Evolutionary conservation across 2,113 vertebrate species (phyloP).

Genomic region (Pelobates fuscus): DNA sequence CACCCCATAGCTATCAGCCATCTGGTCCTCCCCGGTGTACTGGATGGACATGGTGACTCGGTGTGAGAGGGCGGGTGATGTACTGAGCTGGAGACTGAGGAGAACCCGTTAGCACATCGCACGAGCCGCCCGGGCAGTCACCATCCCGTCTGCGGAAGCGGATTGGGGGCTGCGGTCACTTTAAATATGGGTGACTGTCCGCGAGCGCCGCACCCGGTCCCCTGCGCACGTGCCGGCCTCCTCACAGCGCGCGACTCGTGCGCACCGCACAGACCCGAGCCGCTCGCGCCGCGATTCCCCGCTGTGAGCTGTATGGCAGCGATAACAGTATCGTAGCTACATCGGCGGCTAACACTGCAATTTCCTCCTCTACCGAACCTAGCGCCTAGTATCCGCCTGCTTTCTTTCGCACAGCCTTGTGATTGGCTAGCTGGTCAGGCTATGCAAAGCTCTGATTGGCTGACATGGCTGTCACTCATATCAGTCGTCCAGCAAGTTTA

Average conservation of each 20-base stretch:
- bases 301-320: too few relatives aligned
- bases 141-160: constrained; percentile 1
- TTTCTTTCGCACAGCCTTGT: neutral
- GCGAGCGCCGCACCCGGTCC: neutral
- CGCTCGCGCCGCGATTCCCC: too few relatives aligned
- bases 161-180: neutral
- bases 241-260: too few relatives aligned
- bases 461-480: neutral
- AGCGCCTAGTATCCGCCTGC: constrained; percentile 51
- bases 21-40: constrained; percentile 83
- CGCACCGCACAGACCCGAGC: too few relatives aligned
- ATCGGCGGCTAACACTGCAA: neutral
- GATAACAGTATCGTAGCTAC: neutral
- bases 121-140: constrained; percentile 26
- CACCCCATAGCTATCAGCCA: constrained; percentile 85
- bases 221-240: neutral
- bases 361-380: constrained; percentile 43
- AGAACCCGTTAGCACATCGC: constrained; percentile 24
- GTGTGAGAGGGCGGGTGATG: constrained; percentile 48
- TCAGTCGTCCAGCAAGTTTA: constrained; percentile 58
- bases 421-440: neutral
- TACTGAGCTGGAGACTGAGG: constrained; percentile 53
- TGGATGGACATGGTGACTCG: constrained; percentile 83
- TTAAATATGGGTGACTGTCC: neutral
- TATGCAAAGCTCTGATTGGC: constrained; percentile 3